Base-by-base conservation (phyloP, 2,888 invertebrate species). In the Neoscelio sp. region DNA sequence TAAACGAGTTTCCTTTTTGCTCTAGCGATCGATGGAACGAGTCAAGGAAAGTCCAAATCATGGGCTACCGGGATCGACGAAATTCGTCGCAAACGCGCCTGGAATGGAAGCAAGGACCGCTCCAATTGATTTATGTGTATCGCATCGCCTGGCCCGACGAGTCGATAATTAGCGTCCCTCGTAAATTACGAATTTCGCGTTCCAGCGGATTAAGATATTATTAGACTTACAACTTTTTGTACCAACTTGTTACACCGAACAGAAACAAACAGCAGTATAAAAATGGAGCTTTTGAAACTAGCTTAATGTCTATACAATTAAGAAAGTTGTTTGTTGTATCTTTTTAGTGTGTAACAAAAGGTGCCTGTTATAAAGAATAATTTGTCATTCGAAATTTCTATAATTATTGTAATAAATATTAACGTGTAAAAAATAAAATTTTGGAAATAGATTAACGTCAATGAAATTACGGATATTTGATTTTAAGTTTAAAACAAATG, bases 11-110 rank as follows among this genome's bases (percentile, higher is more conserved):
- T 78, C 73, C 78, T 73, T 74, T 78, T 58, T 38, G 50, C 74
- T 30, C 12, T 17, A 12, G 65, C 70, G 79, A 75, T 75, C 79
- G 75, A 75, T 75, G 68, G 30, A 62, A 74, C 58, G 70, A 75
- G 75, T 79, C 74, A 75, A 74, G 79, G 79, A 70, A 79, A 79
- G 48, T 52, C 50, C 62, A 68, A 78, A 68, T 68, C 60, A 33
- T 68, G 40, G 33, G 2, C 38, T 42, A 33, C 30, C 33, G 38
- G 40, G 26, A 71, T 77, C 56, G 48, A 46, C 50, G 30, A 20
- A 71, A 58, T 42, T 60, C 42, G 48, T 40, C 48, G 35, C 13
- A 2, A 17, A 40, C 18, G 18, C 33, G 58, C 38, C 10, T 10
- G 28, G n/a, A 48, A 12, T 10, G 13, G 18, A 35, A 8, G 20